Evolutionary conservation across 2,888 invertebrate species (phyloP).

Genomic region (Agapostemon virescens): DNA sequence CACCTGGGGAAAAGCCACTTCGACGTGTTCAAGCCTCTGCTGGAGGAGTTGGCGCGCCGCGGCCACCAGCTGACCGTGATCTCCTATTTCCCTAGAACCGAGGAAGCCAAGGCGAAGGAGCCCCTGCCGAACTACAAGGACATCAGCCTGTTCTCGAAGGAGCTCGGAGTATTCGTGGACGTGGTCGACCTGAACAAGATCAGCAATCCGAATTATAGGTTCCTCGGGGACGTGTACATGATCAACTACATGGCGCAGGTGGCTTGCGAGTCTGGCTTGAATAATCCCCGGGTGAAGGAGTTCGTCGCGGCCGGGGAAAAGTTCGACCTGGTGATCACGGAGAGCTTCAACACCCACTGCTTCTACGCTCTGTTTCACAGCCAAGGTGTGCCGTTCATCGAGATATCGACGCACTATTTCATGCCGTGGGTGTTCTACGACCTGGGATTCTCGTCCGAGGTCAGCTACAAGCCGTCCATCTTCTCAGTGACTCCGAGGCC

Average conservation of each 20-base stretch:
- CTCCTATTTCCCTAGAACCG: conserved; percentile 83
- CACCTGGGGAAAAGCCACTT: conserved; percentile 88
- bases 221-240: conserved; percentile 58
- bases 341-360: conserved; percentile 88
- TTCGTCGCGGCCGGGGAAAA: conserved; percentile 69
- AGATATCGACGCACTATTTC: conserved; percentile 77
- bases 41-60: conserved; percentile 83
- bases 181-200: conserved; percentile 58
- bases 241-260: conserved; percentile 74
- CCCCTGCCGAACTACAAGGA: conserved; percentile 83
- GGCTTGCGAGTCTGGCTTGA: conserved; percentile 79
- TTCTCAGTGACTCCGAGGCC: conserved; percentile 81
- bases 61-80: conserved; percentile 87
- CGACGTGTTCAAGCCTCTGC: conserved; percentile 83
- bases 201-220: background rate
- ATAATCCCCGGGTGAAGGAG: conserved; percentile 76
- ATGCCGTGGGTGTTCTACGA: conserved; percentile 84
- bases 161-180: conserved; percentile 67
- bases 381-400: conserved; percentile 84
- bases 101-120: conserved; percentile 73
- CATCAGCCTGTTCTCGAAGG: conserved; percentile 81
- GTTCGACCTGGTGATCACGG: conserved; percentile 86
- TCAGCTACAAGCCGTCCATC: conserved; percentile 83
- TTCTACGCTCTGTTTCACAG: conserved; percentile 85
- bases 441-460: conserved; percentile 83